Conservation (phyloP, 2,797 vertebrate species). For the Pteropus rufus region DNA sequence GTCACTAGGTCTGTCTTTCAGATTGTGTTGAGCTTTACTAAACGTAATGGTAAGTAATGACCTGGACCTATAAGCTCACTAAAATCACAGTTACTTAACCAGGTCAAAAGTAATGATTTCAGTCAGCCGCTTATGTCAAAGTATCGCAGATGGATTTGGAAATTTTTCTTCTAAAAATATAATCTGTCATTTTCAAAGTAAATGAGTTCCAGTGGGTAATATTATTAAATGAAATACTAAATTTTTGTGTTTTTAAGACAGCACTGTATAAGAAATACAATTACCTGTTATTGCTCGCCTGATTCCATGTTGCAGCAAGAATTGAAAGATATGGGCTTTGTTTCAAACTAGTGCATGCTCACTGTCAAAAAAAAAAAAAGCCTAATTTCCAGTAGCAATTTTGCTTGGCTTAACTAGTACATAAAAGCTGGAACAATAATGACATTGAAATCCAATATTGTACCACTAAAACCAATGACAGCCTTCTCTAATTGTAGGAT, state of each 20-base stretch:
- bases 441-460: slow-evolving; percentile 15
- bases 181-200: not conserved
- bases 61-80: not conserved
- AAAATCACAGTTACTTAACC: not conserved
- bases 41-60: not conserved
- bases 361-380: not conserved
- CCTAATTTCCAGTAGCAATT: not conserved
- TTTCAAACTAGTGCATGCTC: not conserved
- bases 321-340: not conserved
- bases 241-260: not conserved
- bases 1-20: not conserved
- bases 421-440: slow-evolving; percentile 36
- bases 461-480: not conserved
- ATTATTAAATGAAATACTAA: not conserved
- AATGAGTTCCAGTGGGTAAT: not conserved
- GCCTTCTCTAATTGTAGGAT: not conserved
- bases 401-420: not conserved
- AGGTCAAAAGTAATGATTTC: not conserved
- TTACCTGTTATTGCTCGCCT: not conserved
- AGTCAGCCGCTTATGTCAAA: not conserved
- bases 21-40: not conserved
- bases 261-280: not conserved
- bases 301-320: not conserved
- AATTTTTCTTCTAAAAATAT: not conserved
- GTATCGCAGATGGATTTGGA: not conserved